A percentile compares a stretch with the other conserved stretches of the same genome.
phyloP scores from a whole-genome alignment of 2,888 invertebrate species.

The Idaea aversata region DNA sequence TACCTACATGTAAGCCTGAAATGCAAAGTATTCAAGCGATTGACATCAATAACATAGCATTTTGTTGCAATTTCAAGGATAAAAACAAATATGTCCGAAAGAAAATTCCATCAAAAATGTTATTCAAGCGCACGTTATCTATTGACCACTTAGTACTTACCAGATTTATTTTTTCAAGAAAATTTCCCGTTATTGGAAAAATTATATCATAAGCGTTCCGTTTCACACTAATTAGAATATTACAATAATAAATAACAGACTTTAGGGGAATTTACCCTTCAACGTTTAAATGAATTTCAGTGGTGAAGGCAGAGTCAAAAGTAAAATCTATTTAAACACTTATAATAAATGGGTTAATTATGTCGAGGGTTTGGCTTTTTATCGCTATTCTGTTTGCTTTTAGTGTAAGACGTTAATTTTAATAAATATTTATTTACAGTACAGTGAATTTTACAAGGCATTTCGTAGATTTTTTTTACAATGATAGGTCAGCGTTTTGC shows the following conservation, averaged over 20 bases:
- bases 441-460: background rate
- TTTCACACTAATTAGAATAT: conserved; percentile 3
- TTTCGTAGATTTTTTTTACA: background rate
- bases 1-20: too few relatives aligned
- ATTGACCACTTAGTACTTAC: background rate
- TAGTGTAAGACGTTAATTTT: background rate
- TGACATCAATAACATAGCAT: too few relatives aligned
- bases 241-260: conserved; percentile 3
- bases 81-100: too few relatives aligned
- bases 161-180: background rate
- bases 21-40: too few relatives aligned
- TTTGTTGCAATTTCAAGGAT: too few relatives aligned
- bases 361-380: background rate
- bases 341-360: background rate
- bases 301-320: background rate
- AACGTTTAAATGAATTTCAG: conserved; percentile 4
- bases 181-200: background rate
- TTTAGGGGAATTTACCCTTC: conserved; percentile 2
- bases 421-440: background rate
- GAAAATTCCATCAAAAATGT: background rate
- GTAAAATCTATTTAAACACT: conserved; percentile 1
- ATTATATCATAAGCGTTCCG: background rate
- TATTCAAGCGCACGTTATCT: background rate
- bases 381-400: background rate
- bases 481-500: background rate